phyloP scores from a whole-genome alignment of 1,140 invertebrate species.

The Brachionus plicatilis region DNA sequence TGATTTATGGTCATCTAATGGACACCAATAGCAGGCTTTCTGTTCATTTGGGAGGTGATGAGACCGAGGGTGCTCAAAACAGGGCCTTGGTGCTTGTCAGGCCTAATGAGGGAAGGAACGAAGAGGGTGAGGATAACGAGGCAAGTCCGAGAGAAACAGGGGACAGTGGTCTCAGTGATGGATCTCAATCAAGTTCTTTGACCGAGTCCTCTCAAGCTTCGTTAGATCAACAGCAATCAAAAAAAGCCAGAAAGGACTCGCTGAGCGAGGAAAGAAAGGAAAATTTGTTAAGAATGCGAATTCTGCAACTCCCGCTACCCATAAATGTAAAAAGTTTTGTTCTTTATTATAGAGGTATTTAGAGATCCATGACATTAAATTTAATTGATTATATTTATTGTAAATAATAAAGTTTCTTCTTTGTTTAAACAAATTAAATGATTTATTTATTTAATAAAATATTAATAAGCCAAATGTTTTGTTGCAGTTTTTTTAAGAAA shows the following conservation, averaged over 20 bases:
- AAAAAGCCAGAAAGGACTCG: not conserved
- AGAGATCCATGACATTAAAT: not conserved
- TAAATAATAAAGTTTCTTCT: not conserved
- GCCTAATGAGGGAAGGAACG: not conserved
- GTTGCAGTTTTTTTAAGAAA: too few relatives aligned
- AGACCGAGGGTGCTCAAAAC: not conserved
- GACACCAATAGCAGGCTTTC: not conserved
- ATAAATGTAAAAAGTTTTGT: conserved; percentile 8
- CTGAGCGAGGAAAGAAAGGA: not conserved
- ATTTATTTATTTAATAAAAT: not conserved
- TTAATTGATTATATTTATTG: not conserved
- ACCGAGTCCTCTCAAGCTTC: not conserved
- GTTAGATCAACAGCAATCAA: not conserved
- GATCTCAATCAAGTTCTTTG: not conserved
- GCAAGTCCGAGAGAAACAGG: not conserved
- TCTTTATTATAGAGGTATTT: conserved; percentile 28
- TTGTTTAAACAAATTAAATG: not conserved
- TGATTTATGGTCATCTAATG: not conserved
- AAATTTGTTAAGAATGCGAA: not conserved
- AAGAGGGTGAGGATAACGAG: not conserved
- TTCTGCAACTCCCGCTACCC: not conserved
- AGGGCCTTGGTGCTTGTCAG: not conserved
- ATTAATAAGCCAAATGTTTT: too few relatives aligned
- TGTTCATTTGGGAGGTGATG: not conserved
- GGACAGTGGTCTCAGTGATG: conserved; percentile 19